Evolutionary conservation across 2,797 vertebrate species (phyloP).

Genomic region (Hemitrygon akajei): DNA sequence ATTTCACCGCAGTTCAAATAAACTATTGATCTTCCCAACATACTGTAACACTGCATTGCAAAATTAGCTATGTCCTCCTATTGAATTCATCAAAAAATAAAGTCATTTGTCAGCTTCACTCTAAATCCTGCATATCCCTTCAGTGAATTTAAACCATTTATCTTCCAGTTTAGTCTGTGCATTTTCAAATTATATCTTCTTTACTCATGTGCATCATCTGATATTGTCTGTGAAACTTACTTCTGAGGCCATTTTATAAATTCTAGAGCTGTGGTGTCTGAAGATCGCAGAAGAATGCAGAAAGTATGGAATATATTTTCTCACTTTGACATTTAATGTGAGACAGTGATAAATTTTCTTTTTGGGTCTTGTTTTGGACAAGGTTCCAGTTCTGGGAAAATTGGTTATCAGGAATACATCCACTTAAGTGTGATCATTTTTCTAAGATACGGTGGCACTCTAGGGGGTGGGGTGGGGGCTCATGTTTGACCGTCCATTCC

Average conservation of each 20-base stretch:
- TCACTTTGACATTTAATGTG: background rate
- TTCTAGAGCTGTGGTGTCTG: background rate
- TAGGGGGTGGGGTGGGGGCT: no score
- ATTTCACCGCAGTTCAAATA: conserved; percentile 6
- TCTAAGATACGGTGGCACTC: background rate
- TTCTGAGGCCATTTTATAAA: background rate
- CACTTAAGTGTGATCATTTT: background rate
- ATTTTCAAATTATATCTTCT: background rate
- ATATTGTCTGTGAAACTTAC: background rate
- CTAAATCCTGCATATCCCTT: background rate
- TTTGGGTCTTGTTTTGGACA: background rate
- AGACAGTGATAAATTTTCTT: background rate
- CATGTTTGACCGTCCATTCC: no score
- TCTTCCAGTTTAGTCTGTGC: background rate
- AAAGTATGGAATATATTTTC: background rate
- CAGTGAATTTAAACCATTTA: background rate
- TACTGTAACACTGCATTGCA: background rate
- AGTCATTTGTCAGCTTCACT: conserved; percentile 2
- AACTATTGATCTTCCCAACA: conserved; percentile 32
- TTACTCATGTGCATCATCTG: conserved; percentile 19
- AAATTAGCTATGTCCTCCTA: background rate
- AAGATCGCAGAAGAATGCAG: background rate
- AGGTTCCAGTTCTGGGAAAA: background rate
- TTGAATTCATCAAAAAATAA: conserved; percentile 19
- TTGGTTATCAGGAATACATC: background rate